phyloP scores from a whole-genome alignment of 1,140 invertebrate genomes.

The Listronotus bonariensis region DNA sequence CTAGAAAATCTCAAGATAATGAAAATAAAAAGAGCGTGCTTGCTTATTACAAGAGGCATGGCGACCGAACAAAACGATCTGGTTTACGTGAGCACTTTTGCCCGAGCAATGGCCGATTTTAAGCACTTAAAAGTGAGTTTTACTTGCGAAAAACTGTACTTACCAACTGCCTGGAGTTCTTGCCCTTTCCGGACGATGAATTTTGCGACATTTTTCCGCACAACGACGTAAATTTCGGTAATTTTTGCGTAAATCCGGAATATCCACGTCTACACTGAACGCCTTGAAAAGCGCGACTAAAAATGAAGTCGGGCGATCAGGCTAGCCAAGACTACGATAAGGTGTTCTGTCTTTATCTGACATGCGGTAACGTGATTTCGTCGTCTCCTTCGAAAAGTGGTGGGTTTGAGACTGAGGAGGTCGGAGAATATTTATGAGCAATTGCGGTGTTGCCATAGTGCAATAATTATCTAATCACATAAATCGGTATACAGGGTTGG shows the following conservation, averaged over 20 bases:
- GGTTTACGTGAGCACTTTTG: constrained; percentile 44
- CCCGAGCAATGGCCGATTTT: constrained; percentile 40
- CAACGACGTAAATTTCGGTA: constrained; percentile 43
- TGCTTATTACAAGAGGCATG: constrained; percentile 38
- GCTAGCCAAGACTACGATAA: constrained; percentile 11
- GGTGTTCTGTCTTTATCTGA: not conserved
- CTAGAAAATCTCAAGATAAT: not conserved
- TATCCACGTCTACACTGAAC: constrained; percentile 42
- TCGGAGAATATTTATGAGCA: too few species aligned
- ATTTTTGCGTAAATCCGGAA: constrained; percentile 32
- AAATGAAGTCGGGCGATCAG: constrained; percentile 28
- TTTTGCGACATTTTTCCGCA: constrained; percentile 43
- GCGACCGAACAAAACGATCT: constrained; percentile 35
- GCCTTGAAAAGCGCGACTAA: constrained; percentile 47
- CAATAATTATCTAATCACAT: too few species aligned
- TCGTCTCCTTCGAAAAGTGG: not conserved
- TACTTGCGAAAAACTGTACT: constrained; percentile 33
- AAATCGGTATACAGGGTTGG: too few species aligned
- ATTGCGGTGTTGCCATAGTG: too few species aligned
- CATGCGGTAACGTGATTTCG: not conserved
- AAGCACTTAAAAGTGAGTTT: not conserved
- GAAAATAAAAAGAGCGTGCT: constrained; percentile 20
- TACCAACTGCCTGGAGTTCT: constrained; percentile 43
- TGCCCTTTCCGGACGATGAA: constrained; percentile 38
- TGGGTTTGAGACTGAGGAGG: not conserved